Conservation (phyloP, 2,113 vertebrate genomes). For the Heptranchias perlo region DNA sequence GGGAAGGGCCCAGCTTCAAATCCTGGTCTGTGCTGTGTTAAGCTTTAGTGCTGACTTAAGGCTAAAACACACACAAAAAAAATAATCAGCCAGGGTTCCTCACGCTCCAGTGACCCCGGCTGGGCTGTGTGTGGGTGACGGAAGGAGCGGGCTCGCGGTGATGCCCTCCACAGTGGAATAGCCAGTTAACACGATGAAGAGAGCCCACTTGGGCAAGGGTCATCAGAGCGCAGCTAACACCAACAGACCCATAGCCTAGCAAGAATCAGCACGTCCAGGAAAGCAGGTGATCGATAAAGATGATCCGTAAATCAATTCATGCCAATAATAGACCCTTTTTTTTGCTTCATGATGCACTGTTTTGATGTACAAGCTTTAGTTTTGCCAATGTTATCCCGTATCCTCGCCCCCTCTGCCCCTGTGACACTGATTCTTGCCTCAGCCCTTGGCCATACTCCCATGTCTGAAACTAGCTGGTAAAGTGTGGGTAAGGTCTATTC, state of each 20-base stretch:
- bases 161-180: background rate
- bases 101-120: background rate
- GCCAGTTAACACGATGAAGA: background rate
- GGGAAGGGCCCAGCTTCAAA: too few relatives aligned
- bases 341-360: too few relatives aligned
- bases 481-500: background rate
- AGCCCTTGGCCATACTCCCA: background rate
- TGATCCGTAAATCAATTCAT: background rate
- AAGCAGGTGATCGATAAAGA: background rate
- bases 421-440: background rate
- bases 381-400: background rate
- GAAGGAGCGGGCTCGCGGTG: background rate
- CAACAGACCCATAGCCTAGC: background rate
- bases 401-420: background rate
- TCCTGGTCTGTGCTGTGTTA: too few relatives aligned
- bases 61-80: too few relatives aligned
- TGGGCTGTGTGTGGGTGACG: background rate
- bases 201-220: too few relatives aligned
- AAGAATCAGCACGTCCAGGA: background rate
- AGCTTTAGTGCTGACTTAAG: too few relatives aligned
- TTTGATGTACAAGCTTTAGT: background rate
- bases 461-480: background rate
- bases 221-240: background rate
- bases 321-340: too few relatives aligned
- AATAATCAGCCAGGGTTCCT: background rate